phyloP scores from a whole-genome alignment of 1,140 invertebrate species.

The Cydia amplana region DNA sequence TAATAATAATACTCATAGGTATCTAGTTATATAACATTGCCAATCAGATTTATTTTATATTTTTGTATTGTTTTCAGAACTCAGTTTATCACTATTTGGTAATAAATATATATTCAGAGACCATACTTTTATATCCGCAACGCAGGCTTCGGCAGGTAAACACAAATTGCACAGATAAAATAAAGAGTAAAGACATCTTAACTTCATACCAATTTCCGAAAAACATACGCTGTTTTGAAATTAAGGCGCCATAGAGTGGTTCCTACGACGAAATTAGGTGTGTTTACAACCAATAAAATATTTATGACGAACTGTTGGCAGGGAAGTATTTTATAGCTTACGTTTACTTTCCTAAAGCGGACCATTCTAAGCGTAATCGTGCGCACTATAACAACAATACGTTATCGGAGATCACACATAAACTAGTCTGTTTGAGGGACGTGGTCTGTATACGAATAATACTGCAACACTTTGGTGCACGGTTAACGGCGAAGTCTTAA shows the following conservation, averaged over 20 bases:
- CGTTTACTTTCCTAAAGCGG: background rate
- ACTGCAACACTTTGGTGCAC: background rate
- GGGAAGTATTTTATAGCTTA: background rate
- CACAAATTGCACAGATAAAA: background rate
- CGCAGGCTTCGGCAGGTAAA: no score
- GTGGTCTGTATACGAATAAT: background rate
- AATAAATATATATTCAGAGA: no score
- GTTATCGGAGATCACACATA: background rate
- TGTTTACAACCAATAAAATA: constrained; percentile 16
- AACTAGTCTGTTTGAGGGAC: background rate
- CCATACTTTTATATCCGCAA: no score
- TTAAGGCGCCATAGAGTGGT: background rate
- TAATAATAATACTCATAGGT: no score
- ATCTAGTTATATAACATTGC: no score
- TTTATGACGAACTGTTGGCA: constrained; percentile 11
- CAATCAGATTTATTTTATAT: no score
- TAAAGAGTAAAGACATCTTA: background rate
- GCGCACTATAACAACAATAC: background rate
- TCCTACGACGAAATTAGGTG: constrained; percentile 5
- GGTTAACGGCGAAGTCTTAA: constrained; percentile 7
- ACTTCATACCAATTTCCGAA: background rate
- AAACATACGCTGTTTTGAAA: background rate
- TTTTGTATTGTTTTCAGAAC: background rate
- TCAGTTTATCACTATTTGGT: background rate
- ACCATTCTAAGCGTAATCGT: background rate